Percentiles rank a stretch among this genome's conserved stretches.
Conservation (phyloP, 2,113 vertebrate species). For the Oenanthe melanoleuca region DNA sequence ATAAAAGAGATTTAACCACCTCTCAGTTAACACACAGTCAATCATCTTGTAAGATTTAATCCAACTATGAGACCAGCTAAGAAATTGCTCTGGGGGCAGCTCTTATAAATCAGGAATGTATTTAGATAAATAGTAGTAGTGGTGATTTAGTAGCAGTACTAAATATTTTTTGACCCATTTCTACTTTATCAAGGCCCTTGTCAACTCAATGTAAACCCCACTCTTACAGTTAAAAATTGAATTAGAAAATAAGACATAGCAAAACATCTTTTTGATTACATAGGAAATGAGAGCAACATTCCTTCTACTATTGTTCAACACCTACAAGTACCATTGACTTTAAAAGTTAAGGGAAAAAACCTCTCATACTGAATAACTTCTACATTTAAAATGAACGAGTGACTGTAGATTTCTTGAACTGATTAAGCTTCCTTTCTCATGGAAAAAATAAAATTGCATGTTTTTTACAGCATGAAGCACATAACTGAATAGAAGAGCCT, state of each 20-base stretch:
- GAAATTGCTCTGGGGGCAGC: not conserved
- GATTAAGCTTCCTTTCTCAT: not conserved
- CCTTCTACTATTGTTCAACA: slow-evolving; percentile 26
- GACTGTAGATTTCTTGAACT: not conserved
- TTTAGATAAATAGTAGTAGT: not conserved
- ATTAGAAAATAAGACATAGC: slow-evolving; percentile 50
- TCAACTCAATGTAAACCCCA: slow-evolving; percentile 3
- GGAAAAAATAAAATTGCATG: not conserved
- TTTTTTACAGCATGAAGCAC: not conserved
- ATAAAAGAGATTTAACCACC: not conserved
- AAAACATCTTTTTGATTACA: slow-evolving; percentile 13
- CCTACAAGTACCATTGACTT: slow-evolving; percentile 2
- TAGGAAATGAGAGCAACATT: slow-evolving; percentile 28
- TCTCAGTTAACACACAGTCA: slow-evolving; percentile 12
- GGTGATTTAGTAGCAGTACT: not conserved
- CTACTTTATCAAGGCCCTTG: slow-evolving; percentile 26
- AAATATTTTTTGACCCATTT: slow-evolving; percentile 38
- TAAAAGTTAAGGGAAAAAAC: not conserved
- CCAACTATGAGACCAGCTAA: not conserved
- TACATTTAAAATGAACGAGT: not conserved
- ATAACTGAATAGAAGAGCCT: not conserved
- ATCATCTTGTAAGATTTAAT: slow-evolving; percentile 34
- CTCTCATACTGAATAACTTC: not conserved
- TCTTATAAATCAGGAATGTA: slow-evolving; percentile 16
- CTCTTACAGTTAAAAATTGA: slow-evolving; percentile 37